Evolutionary conservation across 2,113 vertebrate genomes (phyloP).

Genomic region (Perca fluviatilis): DNA sequence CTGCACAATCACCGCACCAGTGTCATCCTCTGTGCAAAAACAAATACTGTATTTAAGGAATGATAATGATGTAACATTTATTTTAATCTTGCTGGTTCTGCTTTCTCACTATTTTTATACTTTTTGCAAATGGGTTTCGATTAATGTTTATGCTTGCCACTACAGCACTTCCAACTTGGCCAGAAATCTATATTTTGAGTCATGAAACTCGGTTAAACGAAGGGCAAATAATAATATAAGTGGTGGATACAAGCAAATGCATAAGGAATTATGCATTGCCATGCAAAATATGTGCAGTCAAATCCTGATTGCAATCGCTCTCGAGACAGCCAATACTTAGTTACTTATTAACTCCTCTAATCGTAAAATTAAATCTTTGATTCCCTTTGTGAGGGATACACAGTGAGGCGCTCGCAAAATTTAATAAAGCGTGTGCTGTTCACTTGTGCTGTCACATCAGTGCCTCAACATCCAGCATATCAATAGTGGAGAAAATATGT

Average conservation of each 20-base stretch:
- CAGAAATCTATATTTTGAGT: not conserved
- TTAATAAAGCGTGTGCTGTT: conserved; percentile 27
- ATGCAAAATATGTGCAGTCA: not conserved
- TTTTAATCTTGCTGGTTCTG: not conserved
- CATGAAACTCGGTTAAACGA: not conserved
- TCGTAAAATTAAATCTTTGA: conserved; percentile 5
- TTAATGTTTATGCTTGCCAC: not conserved
- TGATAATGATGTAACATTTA: not conserved
- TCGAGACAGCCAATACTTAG: not conserved
- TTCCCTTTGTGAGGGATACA: conserved; percentile 25
- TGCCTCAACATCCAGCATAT: conserved; percentile 23
- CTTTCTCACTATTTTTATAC: not conserved
- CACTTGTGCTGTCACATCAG: conserved; percentile 26
- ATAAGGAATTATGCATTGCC: not conserved
- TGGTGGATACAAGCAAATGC: not conserved
- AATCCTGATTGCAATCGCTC: conserved; percentile 8
- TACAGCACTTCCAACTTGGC: not conserved
- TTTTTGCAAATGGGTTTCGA: not conserved
- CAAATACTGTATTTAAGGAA: not conserved
- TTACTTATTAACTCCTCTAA: not conserved
- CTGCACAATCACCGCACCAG: conserved; percentile 93
- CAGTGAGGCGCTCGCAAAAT: not conserved
- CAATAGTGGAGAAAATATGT: not conserved
- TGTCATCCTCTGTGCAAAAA: conserved; percentile 88
- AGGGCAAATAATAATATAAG: not conserved